A percentile compares a stretch with the other conserved stretches of the same genome.
Conservation (phyloP, 2,113 vertebrate genomes). For the Sinocyclocheilus maitianheensis region DNA sequence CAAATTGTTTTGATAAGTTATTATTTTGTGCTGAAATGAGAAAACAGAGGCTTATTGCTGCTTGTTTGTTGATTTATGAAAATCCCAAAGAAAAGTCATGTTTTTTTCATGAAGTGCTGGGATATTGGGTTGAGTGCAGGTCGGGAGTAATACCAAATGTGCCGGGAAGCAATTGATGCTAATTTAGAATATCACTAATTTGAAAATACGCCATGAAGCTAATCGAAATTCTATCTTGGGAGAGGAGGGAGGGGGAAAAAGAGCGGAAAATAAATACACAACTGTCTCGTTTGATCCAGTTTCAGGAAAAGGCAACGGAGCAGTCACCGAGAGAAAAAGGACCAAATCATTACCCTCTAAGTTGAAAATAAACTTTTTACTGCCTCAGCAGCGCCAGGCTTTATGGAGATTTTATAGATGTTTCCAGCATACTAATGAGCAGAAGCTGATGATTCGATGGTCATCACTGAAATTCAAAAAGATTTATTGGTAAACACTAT, state of each 20-base stretch:
- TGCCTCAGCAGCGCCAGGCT: conserved; percentile 42
- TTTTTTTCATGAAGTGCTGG: conserved; percentile 35
- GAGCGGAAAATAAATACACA: conserved; percentile 24
- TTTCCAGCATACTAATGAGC: conserved; percentile 50
- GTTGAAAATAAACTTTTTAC: conserved; percentile 51
- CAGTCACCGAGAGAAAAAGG: conserved; percentile 30
- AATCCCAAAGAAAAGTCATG: conserved; percentile 34
- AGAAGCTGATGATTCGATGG: conserved; percentile 39
- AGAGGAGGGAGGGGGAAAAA: neutral
- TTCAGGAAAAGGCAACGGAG: conserved; percentile 39
- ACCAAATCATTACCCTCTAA: conserved; percentile 45
- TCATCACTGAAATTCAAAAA: conserved; percentile 44
- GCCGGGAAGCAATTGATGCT: conserved; percentile 48
- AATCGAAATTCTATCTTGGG: conserved; percentile 53
- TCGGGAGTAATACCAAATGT: conserved; percentile 42
- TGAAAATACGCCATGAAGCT: conserved; percentile 45
- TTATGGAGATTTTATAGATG: conserved; percentile 53
- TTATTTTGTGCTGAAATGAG: conserved; percentile 55
- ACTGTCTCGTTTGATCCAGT: conserved; percentile 51
- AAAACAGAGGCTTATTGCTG: conserved; percentile 37
- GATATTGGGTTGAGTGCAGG: conserved; percentile 35
- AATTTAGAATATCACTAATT: conserved; percentile 57
- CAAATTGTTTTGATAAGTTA: conserved; percentile 52
- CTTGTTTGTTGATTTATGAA: conserved; percentile 48
- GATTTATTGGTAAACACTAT: conserved; percentile 52